These are phyloP conservation scores for Cygnus atratus DNA, from an alignment of 2,113 vertebrate species.

Conservation along the genomic window DNA sequence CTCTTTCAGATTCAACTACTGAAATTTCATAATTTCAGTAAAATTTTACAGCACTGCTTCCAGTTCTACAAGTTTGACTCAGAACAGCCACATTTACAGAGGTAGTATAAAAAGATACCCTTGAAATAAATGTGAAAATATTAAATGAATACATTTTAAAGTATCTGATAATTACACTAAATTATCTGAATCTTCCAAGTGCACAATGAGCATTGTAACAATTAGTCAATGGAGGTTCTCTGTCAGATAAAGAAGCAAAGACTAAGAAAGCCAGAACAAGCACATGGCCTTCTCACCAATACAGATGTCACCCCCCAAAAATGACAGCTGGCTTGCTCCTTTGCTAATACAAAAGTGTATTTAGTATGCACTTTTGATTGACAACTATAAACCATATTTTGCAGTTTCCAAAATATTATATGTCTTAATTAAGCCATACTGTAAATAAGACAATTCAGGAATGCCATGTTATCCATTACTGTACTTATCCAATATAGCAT, in stretches of 20 bases:
- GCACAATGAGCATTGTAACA: not conserved
- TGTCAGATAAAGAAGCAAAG: not conserved
- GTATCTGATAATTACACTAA: not conserved
- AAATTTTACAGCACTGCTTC: not conserved
- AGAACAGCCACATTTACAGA: not conserved
- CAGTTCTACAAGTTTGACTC: not conserved
- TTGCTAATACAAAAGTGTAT: not conserved
- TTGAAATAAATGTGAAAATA: not conserved
- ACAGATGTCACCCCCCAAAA: not conserved
- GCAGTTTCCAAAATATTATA: not conserved
- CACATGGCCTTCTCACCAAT: fast-evolving
- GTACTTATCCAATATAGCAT: not conserved
- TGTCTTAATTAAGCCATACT: not conserved
- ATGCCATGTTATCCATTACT: not conserved
- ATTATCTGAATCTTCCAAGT: not conserved
- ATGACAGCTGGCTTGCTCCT: not conserved
- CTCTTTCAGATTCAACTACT: not conserved
- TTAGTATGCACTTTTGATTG: fast-evolving
- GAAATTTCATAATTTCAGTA: not conserved
- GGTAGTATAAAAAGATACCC: not conserved
- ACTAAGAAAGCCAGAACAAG: not conserved
- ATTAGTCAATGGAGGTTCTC: not conserved
- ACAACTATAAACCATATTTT: not conserved
- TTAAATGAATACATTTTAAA: not conserved
- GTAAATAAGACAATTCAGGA: not conserved